Percentiles rank a stretch among this genome's conserved stretches.
Conservation (phyloP, 2,113 vertebrate species). For the Pseudonaja textilis region DNA sequence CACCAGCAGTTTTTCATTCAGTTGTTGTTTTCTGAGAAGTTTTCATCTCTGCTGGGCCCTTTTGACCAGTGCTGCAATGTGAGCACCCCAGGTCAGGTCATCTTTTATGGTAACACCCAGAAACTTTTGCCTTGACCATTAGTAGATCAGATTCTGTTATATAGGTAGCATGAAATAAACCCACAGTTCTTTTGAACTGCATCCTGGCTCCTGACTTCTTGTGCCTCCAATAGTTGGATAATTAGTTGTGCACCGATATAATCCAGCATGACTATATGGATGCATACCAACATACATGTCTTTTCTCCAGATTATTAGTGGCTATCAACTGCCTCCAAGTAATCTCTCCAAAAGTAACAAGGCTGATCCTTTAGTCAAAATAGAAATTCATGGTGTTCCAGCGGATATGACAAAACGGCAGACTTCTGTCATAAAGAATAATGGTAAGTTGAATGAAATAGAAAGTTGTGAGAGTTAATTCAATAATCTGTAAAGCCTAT, state of each 20-base stretch:
- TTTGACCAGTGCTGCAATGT: too few relatives aligned
- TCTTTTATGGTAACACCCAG: too few relatives aligned
- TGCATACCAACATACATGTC: background rate
- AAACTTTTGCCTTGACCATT: background rate
- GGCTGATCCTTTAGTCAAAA: constrained; percentile 72
- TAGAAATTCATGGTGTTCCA: constrained; percentile 80
- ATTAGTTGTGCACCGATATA: too few relatives aligned
- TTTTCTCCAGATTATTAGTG: constrained; percentile 81
- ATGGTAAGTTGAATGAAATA: constrained; percentile 70
- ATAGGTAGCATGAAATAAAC: background rate
- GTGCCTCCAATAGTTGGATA: background rate
- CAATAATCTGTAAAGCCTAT: constrained; percentile 3
- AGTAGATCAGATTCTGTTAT: background rate
- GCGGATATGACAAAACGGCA: constrained; percentile 69
- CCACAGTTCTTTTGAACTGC: background rate
- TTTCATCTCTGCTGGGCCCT: too few relatives aligned
- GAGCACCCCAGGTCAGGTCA: too few relatives aligned
- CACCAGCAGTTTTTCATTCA: too few relatives aligned
- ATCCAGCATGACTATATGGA: background rate
- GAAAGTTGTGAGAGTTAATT: background rate
- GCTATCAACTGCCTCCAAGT: constrained; percentile 74
- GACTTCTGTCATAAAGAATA: constrained; percentile 77
- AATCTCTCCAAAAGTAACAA: constrained; percentile 62
- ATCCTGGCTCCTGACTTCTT: background rate
- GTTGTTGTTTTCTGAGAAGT: too few relatives aligned